These are phyloP conservation scores for Trachelipus rathkii DNA, from an alignment of 1,140 invertebrate species.

Conservation along the genomic window DNA sequence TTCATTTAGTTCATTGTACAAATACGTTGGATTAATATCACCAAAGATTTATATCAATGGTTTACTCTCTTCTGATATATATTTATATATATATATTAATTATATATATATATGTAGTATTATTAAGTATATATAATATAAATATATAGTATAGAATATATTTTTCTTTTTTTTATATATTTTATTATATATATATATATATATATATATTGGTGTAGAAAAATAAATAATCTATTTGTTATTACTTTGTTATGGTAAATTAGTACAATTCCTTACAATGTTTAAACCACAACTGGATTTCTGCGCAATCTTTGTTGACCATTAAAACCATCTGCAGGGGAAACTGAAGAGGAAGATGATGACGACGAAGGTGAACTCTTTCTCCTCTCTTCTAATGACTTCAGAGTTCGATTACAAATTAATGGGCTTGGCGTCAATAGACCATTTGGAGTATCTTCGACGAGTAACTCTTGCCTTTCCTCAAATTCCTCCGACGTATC, in stretches of 20 bases:
- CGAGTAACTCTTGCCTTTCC: background rate
- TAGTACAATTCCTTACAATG: background rate
- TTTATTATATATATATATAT: background rate
- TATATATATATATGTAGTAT: background rate
- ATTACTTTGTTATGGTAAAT: background rate
- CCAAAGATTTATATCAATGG: background rate
- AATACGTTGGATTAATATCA: background rate
- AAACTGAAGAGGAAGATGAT: background rate
- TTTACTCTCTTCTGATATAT: background rate
- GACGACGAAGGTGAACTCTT: background rate
- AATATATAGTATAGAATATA: constrained; percentile 1
- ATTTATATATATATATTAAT: background rate
- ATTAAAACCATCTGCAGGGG: background rate
- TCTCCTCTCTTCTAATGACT: background rate
- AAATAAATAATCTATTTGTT: background rate
- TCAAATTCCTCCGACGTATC: background rate
- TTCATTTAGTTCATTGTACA: background rate
- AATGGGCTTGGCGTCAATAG: background rate
- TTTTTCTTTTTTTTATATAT: background rate
- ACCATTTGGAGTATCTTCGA: background rate
- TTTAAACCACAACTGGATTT: background rate
- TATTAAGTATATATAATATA: background rate
- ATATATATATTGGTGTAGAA: background rate
- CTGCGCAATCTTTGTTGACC: background rate
- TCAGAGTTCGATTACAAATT: background rate